Percentiles rank a stretch among this genome's conserved stretches.
Conservation (phyloP, 2,113 vertebrate species). For the Percopsis transmontana region DNA sequence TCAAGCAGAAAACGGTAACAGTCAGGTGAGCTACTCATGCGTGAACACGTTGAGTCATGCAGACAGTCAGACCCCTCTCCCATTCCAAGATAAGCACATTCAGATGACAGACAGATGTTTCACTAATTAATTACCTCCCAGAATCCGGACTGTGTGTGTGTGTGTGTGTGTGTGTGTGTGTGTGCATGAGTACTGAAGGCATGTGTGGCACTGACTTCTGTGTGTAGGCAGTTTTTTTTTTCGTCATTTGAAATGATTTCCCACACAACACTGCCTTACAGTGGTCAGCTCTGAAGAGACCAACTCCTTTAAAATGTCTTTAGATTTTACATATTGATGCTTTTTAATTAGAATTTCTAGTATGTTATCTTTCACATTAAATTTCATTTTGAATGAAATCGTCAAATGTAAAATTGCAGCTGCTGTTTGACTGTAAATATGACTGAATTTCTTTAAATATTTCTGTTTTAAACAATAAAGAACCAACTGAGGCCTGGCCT, state of each 20-base stretch:
- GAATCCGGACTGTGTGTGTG: not conserved
- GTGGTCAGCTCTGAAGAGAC: slow-evolving; percentile 54
- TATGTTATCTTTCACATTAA: not conserved
- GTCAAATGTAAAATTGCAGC: not conserved
- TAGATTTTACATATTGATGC: slow-evolving; percentile 7
- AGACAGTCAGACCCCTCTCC: not conserved
- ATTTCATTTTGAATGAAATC: not conserved
- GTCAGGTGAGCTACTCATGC: no score
- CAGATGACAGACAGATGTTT: slow-evolving; percentile 16
- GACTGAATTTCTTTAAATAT: no score
- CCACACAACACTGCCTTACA: slow-evolving; percentile 65
- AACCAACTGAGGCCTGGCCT: no score
- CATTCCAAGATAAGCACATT: slow-evolving; percentile 4
- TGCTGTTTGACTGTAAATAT: not conserved
- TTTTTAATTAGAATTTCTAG: not conserved
- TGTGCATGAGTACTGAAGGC: not conserved
- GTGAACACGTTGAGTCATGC: not conserved
- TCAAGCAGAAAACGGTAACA: no score
- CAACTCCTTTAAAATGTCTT: slow-evolving; percentile 22
- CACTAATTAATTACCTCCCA: slow-evolving; percentile 6
- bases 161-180: not conserved
- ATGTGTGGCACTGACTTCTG: slow-evolving; percentile 9
- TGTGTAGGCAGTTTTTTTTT: not conserved
- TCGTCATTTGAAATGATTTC: slow-evolving; percentile 30
- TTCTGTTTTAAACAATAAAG: no score